Evolutionary conservation across 2,888 invertebrate species (phyloP), one percentile per base, ranked within the genome.

Genomic region (Leptinotarsa juncta): DNA sequence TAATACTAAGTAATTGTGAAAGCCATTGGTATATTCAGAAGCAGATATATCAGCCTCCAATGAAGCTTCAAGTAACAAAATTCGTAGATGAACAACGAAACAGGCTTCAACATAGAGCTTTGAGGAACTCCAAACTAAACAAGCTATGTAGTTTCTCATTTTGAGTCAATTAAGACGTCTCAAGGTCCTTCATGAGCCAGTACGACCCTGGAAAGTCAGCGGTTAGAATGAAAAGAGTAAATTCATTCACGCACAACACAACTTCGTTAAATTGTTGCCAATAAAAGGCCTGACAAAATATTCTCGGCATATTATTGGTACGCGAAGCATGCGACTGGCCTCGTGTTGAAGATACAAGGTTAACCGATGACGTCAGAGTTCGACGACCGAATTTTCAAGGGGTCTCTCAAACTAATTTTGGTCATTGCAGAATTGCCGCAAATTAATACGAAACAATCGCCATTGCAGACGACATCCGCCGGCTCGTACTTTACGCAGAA

Each of bases 341-440:
- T 80, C 77, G 79, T 79, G 75, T 79, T 77, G 78, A 76, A 77
- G 80, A 77, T 71, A 78, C 81, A 83, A 83, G 83, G 82, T 80
- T 81, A 82, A 77, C 78, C 66, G 78, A 83, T 84, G 84, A 84
- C 84, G 84, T 84, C 84, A 84, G 81, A 83, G 85, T 83, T 85
- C 85, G 82, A 76, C 83, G 85, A 78, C 78, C 69, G 73, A 76
- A 79, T 79, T 81, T 81, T 82, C 77, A 73, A 80, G 81, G 81
- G 82, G 82, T 81, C 80, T 80, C 80, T 78, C 80, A 76, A 80
- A 82, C 81, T 82, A 80, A 82, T 80, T 80, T 82, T 81, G 79
- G 81, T 76, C 73, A 70, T 70, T 73, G 73, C 65, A 70, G 70
- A 75, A 81, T 79, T 82, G 82, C 77, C 75, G 80, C 81, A 79